Conservation (phyloP, 2,888 invertebrate genomes). For the Oasisia sp. region DNA sequence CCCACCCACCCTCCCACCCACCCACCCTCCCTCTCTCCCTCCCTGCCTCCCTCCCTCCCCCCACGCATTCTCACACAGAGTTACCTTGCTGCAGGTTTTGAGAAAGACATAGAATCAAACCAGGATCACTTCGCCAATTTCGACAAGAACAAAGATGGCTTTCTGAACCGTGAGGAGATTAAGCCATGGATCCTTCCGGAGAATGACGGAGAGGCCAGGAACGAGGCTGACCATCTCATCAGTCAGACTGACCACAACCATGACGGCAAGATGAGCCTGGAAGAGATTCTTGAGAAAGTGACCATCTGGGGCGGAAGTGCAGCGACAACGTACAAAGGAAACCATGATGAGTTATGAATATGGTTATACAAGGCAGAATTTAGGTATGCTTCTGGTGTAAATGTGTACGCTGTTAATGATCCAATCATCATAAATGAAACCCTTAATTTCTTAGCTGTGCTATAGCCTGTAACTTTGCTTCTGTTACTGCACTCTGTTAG, state of each 20-base stretch:
- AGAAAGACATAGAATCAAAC: constrained; percentile 50
- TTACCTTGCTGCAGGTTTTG: constrained; percentile 34
- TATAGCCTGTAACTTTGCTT: not conserved
- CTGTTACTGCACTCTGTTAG: not conserved
- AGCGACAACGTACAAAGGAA: constrained; percentile 95
- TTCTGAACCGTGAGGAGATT: constrained; percentile 75
- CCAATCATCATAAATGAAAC: no score
- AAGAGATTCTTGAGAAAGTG: constrained; percentile 91
- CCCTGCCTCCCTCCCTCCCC: no score
- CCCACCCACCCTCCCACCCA: no score
- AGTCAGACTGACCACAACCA: constrained; percentile 57
- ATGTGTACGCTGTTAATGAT: no score
- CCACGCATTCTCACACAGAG: no score
- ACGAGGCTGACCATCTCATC: constrained; percentile 91
- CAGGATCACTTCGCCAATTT: constrained; percentile 66
- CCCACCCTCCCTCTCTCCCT: no score
- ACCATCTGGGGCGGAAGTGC: constrained; percentile 98
- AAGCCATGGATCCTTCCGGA: constrained; percentile 76
- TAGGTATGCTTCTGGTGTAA: no score
- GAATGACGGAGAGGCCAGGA: constrained; percentile 83
- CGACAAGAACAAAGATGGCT: constrained; percentile 70
- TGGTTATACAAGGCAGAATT: not conserved
- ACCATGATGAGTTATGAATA: constrained; percentile 82
- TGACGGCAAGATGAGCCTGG: constrained; percentile 87
- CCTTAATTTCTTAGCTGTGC: not conserved